Evolutionary conservation across 2,113 vertebrate species (phyloP).

Genomic region (Amphilophus citrinellus): DNA sequence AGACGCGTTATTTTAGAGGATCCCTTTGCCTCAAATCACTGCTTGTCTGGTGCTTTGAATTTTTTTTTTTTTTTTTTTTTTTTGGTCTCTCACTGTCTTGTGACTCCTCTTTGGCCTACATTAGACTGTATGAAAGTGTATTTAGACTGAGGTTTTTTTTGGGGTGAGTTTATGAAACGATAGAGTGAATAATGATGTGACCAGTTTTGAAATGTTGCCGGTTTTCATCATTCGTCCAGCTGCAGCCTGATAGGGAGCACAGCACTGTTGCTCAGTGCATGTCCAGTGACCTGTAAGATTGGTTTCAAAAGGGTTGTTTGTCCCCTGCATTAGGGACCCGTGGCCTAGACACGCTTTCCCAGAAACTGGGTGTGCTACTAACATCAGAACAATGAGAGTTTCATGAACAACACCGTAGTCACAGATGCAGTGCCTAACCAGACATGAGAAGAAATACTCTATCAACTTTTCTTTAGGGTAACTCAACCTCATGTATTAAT

Average conservation of each 20-base stretch:
- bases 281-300: conserved; percentile 75
- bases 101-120: conserved; percentile 27
- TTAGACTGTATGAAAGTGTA: not conserved
- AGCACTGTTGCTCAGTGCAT: conserved; percentile 39
- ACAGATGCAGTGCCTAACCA: conserved; percentile 36
- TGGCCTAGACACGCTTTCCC: conserved; percentile 70
- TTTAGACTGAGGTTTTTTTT: not conserved
- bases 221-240: conserved; percentile 31
- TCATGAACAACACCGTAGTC: conserved; percentile 43
- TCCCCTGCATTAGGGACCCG: conserved; percentile 59
- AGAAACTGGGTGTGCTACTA: conserved; percentile 65
- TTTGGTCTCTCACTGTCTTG: conserved; percentile 32
- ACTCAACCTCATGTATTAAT: not conserved
- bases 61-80: conserved; percentile 7
- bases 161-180: not conserved
- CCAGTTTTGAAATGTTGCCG: conserved; percentile 31
- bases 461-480: not conserved
- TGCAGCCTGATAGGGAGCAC: conserved; percentile 13
- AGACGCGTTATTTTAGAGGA: conserved; percentile 27
- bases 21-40: conserved; percentile 12
- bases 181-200: conserved; percentile 8
- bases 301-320: conserved; percentile 63
- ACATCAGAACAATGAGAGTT: conserved; percentile 71
- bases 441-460: conserved; percentile 10
- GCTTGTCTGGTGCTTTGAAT: conserved; percentile 13